phyloP scores from a whole-genome alignment of 2,113 vertebrate genomes.

The Cervus canadensis region DNA sequence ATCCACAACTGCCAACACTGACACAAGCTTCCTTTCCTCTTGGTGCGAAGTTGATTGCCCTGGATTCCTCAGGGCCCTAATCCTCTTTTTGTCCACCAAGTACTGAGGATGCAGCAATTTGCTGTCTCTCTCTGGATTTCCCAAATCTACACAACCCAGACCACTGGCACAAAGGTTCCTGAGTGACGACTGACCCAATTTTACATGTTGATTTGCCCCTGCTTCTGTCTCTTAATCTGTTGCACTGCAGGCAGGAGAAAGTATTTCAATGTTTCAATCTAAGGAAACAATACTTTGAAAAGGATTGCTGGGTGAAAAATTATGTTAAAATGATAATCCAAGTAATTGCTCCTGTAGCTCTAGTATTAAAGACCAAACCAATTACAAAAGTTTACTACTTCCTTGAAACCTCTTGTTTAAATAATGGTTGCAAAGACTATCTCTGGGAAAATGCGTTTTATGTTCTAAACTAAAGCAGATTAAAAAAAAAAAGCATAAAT shows the following conservation, averaged over 20 bases:
- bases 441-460: conserved; percentile 36
- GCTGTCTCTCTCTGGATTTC: not conserved
- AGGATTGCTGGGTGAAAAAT: conserved; percentile 60
- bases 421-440: conserved; percentile 45
- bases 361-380: conserved; percentile 56
- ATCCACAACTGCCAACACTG: not conserved
- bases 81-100: not conserved
- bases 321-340: conserved; percentile 69
- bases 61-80: not conserved
- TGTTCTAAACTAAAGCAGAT: conserved; percentile 60
- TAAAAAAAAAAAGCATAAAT: not conserved
- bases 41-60: not conserved
- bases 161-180: not conserved
- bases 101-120: not conserved
- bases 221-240: conserved; percentile 51
- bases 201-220: conserved; percentile 33
- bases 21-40: not conserved
- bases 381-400: conserved; percentile 50
- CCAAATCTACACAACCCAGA: not conserved
- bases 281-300: conserved; percentile 67
- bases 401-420: conserved; percentile 48
- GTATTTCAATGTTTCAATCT: conserved; percentile 53
- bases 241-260: conserved; percentile 38
- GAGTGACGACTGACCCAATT: conserved; percentile 13
- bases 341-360: conserved; percentile 53